These are phyloP conservation scores for Ailuropoda melanoleuca DNA, from an alignment of 2,113 vertebrate genomes.

Conservation along the genomic window DNA sequence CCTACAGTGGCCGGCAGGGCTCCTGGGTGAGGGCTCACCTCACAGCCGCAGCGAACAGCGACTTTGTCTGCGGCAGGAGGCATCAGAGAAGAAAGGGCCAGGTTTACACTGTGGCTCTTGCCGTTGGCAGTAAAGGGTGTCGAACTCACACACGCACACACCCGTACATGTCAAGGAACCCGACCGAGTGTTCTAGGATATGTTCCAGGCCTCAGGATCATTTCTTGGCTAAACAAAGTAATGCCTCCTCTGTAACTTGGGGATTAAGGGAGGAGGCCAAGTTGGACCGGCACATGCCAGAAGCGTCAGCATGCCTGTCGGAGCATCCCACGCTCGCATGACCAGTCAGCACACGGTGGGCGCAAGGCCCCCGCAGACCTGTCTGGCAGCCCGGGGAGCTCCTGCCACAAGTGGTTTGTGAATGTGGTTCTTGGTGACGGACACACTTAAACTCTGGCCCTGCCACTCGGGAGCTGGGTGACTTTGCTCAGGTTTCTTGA, in stretches of 20 bases:
- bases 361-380: fast-evolving
- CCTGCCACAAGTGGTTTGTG: background rate
- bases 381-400: fast-evolving
- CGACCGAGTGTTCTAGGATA: fast-evolving
- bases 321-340: fast-evolving
- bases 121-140: background rate
- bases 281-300: fast-evolving
- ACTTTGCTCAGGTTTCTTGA: background rate
- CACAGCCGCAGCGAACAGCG: background rate
- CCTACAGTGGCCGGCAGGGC: fast-evolving
- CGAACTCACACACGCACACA: fast-evolving
- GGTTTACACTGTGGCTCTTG: fast-evolving
- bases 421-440: background rate
- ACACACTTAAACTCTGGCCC: background rate
- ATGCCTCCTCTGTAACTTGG: no score
- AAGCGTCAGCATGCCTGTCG: no score
- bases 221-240: background rate
- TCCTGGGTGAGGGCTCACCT: background rate
- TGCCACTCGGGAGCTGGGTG: fast-evolving
- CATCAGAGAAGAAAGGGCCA: background rate
- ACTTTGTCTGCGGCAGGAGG: background rate
- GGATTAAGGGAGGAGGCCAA: background rate
- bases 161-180: background rate
- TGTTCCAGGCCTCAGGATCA: fast-evolving
- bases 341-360: fast-evolving